These are phyloP conservation scores for Campylorhamphus procurvoides DNA, from an alignment of 2,113 vertebrate species.

Conservation along the genomic window DNA sequence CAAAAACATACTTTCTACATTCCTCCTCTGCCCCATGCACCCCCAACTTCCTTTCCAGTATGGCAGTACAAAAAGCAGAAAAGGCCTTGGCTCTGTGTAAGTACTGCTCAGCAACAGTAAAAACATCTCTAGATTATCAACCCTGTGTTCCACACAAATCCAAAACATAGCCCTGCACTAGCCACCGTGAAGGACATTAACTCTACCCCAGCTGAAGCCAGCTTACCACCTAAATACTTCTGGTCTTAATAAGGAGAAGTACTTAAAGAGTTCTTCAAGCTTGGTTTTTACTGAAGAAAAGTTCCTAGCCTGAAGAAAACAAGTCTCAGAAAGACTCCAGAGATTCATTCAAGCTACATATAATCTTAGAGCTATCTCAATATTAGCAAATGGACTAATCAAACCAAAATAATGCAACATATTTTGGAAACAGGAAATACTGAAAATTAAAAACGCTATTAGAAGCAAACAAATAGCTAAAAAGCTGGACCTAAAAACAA, in stretches of 20 bases:
- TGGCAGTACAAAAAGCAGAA: neutral
- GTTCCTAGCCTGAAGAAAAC: neutral
- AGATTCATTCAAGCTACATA: neutral
- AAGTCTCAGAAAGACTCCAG: neutral
- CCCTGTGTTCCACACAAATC: neutral
- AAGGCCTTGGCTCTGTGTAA: neutral
- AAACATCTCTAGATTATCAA: neutral
- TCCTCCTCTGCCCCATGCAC: neutral
- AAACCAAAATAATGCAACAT: neutral
- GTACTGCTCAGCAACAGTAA: neutral
- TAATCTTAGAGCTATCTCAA: neutral
- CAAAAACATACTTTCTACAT: neutral
- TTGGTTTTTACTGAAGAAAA: neutral
- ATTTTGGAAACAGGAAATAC: neutral
- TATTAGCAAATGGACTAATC: neutral
- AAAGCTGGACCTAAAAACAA: neutral
- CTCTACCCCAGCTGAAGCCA: neutral
- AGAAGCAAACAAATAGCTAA: neutral
- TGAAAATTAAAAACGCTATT: neutral
- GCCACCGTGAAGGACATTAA: neutral
- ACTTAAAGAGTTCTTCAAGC: neutral
- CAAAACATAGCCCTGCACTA: neutral
- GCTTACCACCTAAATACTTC: neutral
- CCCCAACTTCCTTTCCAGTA: neutral
- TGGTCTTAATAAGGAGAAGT: neutral